Evolutionary conservation across 64 coral and sea anemone genomes (phyloP).

Genomic region (Pocillopora damicornis): DNA sequence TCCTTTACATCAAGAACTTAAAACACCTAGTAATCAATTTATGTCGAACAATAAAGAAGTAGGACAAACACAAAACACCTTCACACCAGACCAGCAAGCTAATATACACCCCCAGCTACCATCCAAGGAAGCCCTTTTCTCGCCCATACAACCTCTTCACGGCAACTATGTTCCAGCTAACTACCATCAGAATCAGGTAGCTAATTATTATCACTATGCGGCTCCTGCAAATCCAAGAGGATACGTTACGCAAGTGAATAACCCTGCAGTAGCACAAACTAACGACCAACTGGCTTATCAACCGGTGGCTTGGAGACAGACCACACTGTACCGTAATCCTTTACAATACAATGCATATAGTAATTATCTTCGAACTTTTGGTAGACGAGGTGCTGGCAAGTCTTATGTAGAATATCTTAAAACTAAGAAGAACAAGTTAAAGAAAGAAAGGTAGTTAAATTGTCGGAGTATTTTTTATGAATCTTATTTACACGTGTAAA

Average conservation of each 20-base stretch:
- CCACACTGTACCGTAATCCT: neutral
- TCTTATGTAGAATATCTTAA: constrained; percentile 34
- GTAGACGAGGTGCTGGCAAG: constrained; percentile 21
- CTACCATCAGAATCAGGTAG: constrained; percentile 22
- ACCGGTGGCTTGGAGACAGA: neutral
- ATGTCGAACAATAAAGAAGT: neutral
- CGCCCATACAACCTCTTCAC: constrained; percentile 4
- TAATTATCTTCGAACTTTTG: constrained; percentile 39
- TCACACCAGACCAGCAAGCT: neutral
- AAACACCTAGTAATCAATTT: neutral
- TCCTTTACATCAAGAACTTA: neutral
- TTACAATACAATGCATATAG: constrained; percentile 18
- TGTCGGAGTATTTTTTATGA: neutral
- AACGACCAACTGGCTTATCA: constrained; percentile 36
- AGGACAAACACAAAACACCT: neutral
- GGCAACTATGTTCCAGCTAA: constrained; percentile 9
- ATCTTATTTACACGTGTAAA: constrained; percentile 1
- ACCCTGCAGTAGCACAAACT: constrained; percentile 9
- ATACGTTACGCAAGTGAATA: constrained; percentile 10
- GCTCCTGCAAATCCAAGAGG: constrained; percentile 3
- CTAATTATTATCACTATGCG: constrained; percentile 32
- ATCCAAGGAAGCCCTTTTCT: neutral
- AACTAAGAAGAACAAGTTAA: constrained; percentile 39
- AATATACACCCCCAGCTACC: neutral
- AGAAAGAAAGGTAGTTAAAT: neutral